Evolutionary conservation across 2,797 vertebrate genomes (phyloP).

Genomic region (Columba guinea): DNA sequence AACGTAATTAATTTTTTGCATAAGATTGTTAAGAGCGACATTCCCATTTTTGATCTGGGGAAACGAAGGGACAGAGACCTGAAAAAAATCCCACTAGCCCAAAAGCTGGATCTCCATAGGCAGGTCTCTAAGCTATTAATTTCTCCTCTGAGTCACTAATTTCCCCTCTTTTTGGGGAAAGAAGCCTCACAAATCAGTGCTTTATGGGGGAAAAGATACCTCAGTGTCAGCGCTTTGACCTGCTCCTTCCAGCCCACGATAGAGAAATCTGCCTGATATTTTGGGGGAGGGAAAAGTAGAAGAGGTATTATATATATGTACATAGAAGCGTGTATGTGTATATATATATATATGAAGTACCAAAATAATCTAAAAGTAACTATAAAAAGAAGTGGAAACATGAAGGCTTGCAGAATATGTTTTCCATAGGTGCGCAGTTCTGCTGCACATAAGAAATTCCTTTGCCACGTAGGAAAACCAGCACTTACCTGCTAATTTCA

Average conservation of each 20-base stretch:
- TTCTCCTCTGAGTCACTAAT: background rate
- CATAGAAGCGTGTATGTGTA: background rate
- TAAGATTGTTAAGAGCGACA: background rate
- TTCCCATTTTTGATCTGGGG: conserved; percentile 1
- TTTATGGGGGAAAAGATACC: background rate
- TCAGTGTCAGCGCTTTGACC: background rate
- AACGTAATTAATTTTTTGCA: conserved; percentile 29
- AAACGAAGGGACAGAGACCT: background rate
- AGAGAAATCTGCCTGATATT: background rate
- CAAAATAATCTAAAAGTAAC: background rate
- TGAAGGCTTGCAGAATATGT: background rate
- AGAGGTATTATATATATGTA: accelerated
- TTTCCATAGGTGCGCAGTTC: background rate
- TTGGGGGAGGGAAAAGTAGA: background rate
- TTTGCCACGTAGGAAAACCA: background rate
- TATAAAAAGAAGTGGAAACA: background rate
- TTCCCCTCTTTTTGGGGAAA: background rate
- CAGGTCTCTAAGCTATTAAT: background rate
- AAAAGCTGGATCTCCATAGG: background rate
- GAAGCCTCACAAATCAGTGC: background rate
- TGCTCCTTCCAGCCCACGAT: background rate
- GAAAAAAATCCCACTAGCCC: background rate
- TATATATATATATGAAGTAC: background rate
- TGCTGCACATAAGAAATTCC: background rate
- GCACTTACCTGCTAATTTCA: background rate